These are phyloP conservation scores for Bujurquina vittata DNA, from an alignment of 2,113 vertebrate genomes.

Conservation along the genomic window DNA sequence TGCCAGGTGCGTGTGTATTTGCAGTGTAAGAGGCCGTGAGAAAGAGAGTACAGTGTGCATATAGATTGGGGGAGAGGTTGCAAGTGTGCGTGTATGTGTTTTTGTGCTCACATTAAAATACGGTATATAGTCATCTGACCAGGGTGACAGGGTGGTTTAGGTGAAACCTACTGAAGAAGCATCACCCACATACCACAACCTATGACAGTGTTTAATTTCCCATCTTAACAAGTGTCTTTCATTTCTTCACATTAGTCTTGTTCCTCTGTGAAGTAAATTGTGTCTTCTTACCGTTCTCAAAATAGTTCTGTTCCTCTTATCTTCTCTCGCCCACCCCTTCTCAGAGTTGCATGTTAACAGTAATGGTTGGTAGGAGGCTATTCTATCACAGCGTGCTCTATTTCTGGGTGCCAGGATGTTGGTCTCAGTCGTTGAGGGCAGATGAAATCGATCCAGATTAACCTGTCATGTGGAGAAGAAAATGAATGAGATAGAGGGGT, in stretches of 20 bases:
- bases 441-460: constrained; percentile 77
- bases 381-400: constrained; percentile 65
- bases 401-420: constrained; percentile 78
- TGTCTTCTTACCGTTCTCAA: constrained; percentile 8
- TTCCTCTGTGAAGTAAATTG: neutral
- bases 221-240: neutral
- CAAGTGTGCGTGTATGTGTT: constrained; percentile 1
- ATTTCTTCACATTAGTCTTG: neutral
- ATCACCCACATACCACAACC: constrained; percentile 19
- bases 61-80: constrained; percentile 29
- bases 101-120: neutral
- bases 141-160: neutral
- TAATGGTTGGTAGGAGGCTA: constrained; percentile 40
- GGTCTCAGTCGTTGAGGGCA: constrained; percentile 70
- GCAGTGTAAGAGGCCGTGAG: constrained; percentile 44
- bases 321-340: neutral
- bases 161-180: constrained; percentile 28
- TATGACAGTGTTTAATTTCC: neutral
- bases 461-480: constrained; percentile 74
- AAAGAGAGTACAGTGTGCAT: constrained; percentile 48
- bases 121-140: neutral
- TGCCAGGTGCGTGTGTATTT: constrained; percentile 59
- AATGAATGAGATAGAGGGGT: constrained; percentile 71
- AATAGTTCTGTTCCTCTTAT: neutral
- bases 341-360: constrained; percentile 28